phyloP scores from a whole-genome alignment of 2,797 vertebrate species.

The Parauchenoglanis punctatus region DNA sequence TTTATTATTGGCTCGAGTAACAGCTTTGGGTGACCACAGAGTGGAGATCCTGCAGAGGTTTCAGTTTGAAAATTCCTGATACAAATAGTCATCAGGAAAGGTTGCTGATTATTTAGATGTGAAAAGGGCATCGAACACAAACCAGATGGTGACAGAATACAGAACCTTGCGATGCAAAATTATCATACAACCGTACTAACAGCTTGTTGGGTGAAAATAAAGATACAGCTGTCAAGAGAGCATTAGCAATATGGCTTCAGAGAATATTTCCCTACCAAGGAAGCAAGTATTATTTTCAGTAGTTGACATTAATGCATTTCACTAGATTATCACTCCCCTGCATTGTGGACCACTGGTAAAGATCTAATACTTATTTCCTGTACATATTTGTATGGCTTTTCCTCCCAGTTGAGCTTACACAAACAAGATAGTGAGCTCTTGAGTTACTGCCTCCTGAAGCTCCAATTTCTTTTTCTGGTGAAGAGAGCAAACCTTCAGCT shows the following conservation, averaged over 20 bases:
- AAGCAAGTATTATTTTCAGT: not conserved
- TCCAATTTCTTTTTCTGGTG: not conserved
- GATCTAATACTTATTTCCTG: conserved; percentile 13
- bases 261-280: not conserved
- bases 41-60: not conserved
- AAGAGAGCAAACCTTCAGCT: not conserved
- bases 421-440: not conserved
- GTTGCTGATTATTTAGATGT: not conserved
- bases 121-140: not conserved
- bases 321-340: not conserved
- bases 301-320: not conserved
- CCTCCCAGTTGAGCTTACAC: not conserved
- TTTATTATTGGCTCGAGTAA: not conserved
- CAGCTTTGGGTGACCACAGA: not conserved
- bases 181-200: not conserved
- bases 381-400: not conserved
- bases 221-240: not conserved
- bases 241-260: not conserved
- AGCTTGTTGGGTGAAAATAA: conserved; percentile 3
- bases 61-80: not conserved
- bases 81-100: not conserved
- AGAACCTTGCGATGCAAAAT: not conserved
- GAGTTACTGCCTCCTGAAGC: not conserved
- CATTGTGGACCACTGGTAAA: not conserved
- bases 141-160: not conserved